Conservation (phyloP, 2,113 vertebrate species). For the Oplegnathus fasciatus region DNA sequence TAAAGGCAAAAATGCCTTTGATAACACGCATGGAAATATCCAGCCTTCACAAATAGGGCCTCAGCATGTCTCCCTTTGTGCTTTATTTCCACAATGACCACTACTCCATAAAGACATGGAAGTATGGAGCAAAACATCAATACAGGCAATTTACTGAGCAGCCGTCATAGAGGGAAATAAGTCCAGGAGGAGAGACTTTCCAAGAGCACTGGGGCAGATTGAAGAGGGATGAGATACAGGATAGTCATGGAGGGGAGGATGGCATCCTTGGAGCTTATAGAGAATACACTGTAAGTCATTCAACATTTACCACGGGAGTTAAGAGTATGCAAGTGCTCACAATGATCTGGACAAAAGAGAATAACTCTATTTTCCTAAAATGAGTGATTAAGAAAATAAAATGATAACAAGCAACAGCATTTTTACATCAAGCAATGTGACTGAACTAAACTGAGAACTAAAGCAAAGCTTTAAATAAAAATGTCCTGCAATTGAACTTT, state of each 20-base stretch:
- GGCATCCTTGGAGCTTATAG: conserved; percentile 44
- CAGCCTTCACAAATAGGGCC: conserved; percentile 63
- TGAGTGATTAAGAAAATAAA: conserved; percentile 20
- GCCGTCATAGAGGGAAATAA: conserved; percentile 57
- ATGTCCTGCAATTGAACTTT: conserved; percentile 14
- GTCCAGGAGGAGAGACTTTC: conserved; percentile 43
- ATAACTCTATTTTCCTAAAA: not conserved
- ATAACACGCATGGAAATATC: conserved; percentile 16
- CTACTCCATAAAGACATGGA: conserved; percentile 40
- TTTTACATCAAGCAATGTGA: conserved; percentile 2
- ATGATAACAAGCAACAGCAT: conserved; percentile 5
- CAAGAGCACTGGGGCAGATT: conserved; percentile 43
- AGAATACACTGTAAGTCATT: conserved; percentile 34
- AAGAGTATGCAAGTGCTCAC: conserved; percentile 63
- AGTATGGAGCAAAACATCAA: conserved; percentile 45
- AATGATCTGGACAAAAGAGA: conserved; percentile 81
- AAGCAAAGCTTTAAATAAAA: not conserved
- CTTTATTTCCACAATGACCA: conserved; percentile 65
- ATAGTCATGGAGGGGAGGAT: conserved; percentile 25
- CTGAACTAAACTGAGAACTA: conserved; percentile 9
- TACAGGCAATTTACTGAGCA: conserved; percentile 52
- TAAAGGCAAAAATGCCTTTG: conserved; percentile 47
- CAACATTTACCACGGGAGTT: conserved; percentile 39
- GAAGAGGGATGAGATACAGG: conserved; percentile 28
- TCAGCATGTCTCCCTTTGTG: conserved; percentile 61